phyloP scores from a whole-genome alignment of 2,113 vertebrate species.

The Lasiurus cinereus region DNA sequence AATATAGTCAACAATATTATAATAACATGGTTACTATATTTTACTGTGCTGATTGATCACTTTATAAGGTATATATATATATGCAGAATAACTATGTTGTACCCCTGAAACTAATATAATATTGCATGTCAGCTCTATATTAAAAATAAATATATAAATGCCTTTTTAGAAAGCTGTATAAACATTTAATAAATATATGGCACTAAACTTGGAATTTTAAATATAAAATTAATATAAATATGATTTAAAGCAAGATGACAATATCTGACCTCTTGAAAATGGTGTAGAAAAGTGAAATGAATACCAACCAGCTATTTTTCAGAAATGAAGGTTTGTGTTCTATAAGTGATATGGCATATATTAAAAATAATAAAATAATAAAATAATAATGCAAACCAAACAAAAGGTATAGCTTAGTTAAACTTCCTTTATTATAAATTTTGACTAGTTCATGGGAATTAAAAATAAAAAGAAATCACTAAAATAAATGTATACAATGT shows the following conservation, averaged over 20 bases:
- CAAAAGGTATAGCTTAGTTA: not conserved
- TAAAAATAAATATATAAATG: not conserved
- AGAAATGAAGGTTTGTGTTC: not conserved
- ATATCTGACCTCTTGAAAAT: not conserved
- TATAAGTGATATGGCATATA: not conserved
- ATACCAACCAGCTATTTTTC: not conserved
- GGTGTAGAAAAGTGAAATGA: not conserved
- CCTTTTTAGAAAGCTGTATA: not conserved
- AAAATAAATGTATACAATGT: constrained; percentile 45
- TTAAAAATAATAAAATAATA: not conserved
- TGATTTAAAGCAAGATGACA: not conserved
- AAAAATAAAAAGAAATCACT: constrained; percentile 22
- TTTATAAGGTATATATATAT: not conserved
- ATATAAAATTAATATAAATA: constrained; percentile 38
- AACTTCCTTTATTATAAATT: not conserved
- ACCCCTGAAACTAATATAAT: not conserved
- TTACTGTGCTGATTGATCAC: not conserved
- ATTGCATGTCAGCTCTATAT: not conserved
- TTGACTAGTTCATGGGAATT: not conserved
- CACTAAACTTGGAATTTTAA: not conserved
- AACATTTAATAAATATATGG: constrained; percentile 20
- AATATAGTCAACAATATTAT: not conserved
- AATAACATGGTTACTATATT: not conserved
- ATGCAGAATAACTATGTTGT: not conserved
- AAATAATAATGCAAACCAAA: not conserved